Percentiles rank a stretch among this genome's conserved stretches.
These are phyloP conservation scores for Sarotherodon lohbergeri DNA, from an alignment of 2,113 vertebrate genomes.

Conservation along the genomic window DNA sequence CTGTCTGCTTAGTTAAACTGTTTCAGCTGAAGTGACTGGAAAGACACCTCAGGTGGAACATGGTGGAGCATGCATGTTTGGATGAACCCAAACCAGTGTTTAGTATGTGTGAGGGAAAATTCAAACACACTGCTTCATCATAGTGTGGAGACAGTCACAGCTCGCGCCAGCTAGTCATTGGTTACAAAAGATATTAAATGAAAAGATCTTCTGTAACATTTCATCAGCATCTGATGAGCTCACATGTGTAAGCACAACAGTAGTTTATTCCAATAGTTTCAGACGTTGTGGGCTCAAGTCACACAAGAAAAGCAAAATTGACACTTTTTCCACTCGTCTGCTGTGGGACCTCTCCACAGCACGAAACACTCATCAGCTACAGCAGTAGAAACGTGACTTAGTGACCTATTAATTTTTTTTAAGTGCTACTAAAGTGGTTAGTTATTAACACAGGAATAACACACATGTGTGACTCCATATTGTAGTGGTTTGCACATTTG, in stretches of 20 bases:
- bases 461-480: not conserved
- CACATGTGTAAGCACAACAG: not conserved
- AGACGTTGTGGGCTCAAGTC: not conserved
- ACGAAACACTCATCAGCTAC: not conserved
- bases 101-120: not conserved
- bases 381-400: not conserved
- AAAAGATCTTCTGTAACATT: not conserved
- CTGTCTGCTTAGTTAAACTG: not conserved
- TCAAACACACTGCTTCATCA: not conserved
- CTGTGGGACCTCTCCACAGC: not conserved
- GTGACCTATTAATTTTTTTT: not conserved
- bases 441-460: not conserved
- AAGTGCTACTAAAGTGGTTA: not conserved
- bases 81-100: not conserved
- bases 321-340: not conserved
- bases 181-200: not conserved
- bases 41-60: not conserved
- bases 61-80: not conserved
- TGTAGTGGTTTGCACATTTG: not conserved
- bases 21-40: not conserved
- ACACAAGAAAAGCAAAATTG: not conserved
- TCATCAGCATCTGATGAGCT: not conserved
- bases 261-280: not conserved
- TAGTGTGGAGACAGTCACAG: not conserved
- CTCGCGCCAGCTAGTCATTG: not conserved